Conservation (phyloP, 2,888 invertebrate genomes). For the Eulithis testata region DNA sequence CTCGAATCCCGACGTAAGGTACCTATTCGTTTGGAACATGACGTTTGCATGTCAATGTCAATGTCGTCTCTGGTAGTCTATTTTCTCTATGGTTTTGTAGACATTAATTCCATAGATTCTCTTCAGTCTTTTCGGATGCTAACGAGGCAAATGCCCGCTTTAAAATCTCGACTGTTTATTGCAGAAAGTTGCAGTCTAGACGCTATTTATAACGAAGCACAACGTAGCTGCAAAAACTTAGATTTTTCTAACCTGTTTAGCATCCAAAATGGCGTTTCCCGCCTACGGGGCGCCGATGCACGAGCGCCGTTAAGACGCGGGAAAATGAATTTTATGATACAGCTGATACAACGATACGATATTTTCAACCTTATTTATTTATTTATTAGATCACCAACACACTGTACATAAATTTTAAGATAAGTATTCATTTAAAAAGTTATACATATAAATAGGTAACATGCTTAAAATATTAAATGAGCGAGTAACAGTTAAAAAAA, state of each 20-base stretch:
- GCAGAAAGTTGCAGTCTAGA: constrained; percentile 18
- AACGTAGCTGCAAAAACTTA: constrained; percentile 9
- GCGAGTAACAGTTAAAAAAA: too few relatives aligned
- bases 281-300: constrained; percentile 36
- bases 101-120: neutral
- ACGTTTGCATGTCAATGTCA: too few relatives aligned
- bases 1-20: too few relatives aligned
- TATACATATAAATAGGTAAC: too few relatives aligned
- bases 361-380: too few relatives aligned
- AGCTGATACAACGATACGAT: constrained; percentile 12
- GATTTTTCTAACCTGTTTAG: constrained; percentile 18
- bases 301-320: constrained; percentile 64
- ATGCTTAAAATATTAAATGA: too few relatives aligned
- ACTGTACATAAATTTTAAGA: too few relatives aligned
- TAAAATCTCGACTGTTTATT: constrained; percentile 1
- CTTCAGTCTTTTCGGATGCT: neutral
- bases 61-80: too few relatives aligned
- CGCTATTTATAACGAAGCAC: constrained; percentile 1
- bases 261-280: constrained; percentile 47
- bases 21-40: too few relatives aligned
- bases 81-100: too few relatives aligned
- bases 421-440: too few relatives aligned
- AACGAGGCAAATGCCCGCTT: neutral
- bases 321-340: constrained; percentile 45
- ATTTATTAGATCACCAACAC: too few relatives aligned